Base-by-base conservation (phyloP, 1,140 invertebrate genomes). In the Lordiphosa mommai region DNA sequence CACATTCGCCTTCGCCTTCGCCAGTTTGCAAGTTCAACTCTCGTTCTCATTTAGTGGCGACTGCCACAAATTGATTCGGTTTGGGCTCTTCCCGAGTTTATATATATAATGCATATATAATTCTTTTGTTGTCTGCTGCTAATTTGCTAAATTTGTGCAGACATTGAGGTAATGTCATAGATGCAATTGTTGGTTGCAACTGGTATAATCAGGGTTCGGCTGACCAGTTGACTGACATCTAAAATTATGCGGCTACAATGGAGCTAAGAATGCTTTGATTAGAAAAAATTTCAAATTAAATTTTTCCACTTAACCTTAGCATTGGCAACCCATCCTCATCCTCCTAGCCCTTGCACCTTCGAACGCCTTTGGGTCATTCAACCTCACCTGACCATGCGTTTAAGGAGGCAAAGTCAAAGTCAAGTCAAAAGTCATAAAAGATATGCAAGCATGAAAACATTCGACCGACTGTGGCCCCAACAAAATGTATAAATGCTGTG, bases 371-470 rank as follows among this genome's bases (percentile, higher is more conserved):
- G 43, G 76, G 74, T 79, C 76, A 44, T 79, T 79, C 60, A 79
- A 74, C 73, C 51, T 10, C 12, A 43, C 30, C 56, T 44, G 55
- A 61, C 40, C 37, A 17, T 38, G 59, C 50, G 60, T 51, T 61
- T 51, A 51, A 64, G 61, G 43, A 68, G 64, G 52, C 47, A 67
- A 44, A 76, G 76, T 74, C 55, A 64, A 64, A 77, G 72, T 52
- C 72, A 72, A 79, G 73, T 79, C 74, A 80, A 82, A 80, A 80
- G 74, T 80, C 74, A 80, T 82, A 80, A 80, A 80, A 80, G 71
- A 80, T 80, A 82, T 82, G 74, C 74, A 80, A 57, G 64, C 69
- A 49, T 23, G 40, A 14, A 34, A 29, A 66, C 61, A 32, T 40
- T 23, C 23, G 4, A 12, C 20, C 29, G 48, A 48, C 33, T 51